Base-by-base conservation (phyloP, 2,888 invertebrate species). In the Nyleta sp. region DNA sequence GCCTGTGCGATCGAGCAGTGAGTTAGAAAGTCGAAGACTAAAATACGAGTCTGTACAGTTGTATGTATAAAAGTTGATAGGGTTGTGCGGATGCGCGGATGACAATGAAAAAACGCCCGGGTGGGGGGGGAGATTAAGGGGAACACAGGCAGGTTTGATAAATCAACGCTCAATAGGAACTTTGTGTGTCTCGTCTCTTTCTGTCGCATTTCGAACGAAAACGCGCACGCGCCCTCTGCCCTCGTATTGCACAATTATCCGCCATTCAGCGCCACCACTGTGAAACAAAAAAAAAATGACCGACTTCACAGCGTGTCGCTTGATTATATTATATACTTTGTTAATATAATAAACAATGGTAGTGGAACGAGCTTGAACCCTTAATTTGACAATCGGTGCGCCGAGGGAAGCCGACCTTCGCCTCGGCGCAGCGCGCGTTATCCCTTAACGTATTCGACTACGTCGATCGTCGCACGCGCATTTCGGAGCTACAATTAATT, bases 341-440 rank as follows among this genome's bases (percentile, higher is more conserved):
- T 52, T 20, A 6, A 35, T 11, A 31, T 31, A 20, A 24, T 42
- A 46, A 67, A 77, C 67, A 68, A 53, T 59, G 48, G 42, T 22
- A 55, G 57, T 70, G 35, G 52, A 59, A 72, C 57, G 38, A 76
- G 53, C 67, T 78, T 64, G 42, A 72, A 74, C 62, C 74, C 46
- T 67, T 38, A 35, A 44, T 62, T 55, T 62, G 44, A 62, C 48
- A 46, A 50, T 24, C 40, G 24, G 24, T 7, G 3, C 4, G 24
- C 24, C 35, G n/a, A 35, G n/a, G 35, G n/a, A 35, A 11, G 35
- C n/a, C n/a, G 7, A 40, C 13, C 13, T 57, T 40, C 8, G 10
- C 35, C 38, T 53, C 40, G 15, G 40, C 13, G 55, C n/a, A 57
- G 24, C 3, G 24, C 3, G 13, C 18, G 59, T 59, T 44, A 59